phyloP scores from a whole-genome alignment of 2,797 vertebrate genomes.

The Pangasius djambal region DNA sequence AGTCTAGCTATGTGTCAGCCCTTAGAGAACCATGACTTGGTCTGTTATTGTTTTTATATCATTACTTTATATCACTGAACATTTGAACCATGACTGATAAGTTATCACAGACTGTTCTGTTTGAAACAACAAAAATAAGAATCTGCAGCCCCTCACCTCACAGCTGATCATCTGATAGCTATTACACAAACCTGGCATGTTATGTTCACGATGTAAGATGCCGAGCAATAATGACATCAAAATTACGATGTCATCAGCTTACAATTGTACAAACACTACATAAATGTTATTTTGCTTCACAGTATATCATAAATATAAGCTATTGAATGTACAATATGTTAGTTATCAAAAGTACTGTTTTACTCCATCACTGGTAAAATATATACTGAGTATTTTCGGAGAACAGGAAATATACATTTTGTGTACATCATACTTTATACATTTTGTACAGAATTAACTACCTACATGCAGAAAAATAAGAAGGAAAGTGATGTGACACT shows the following conservation, averaged over 20 bases:
- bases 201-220: not conserved
- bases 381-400: constrained; percentile 35
- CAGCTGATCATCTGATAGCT: constrained; percentile 12
- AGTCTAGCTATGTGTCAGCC: constrained; percentile 43
- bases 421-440: constrained; percentile 42
- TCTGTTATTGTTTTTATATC: constrained; percentile 26
- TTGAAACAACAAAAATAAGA: constrained; percentile 10
- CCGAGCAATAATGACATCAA: constrained; percentile 16
- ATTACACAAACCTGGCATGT: constrained; percentile 21
- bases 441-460: constrained; percentile 47
- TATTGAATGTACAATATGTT: constrained; percentile 44
- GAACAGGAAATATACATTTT: constrained; percentile 40
- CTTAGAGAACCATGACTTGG: constrained; percentile 45
- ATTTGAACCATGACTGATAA: constrained; percentile 25
- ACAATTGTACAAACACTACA: constrained; percentile 36
- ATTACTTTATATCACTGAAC: constrained; percentile 27
- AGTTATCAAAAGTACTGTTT: constrained; percentile 46
- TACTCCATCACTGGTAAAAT: constrained; percentile 48
- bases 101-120: constrained; percentile 9
- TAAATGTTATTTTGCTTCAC: constrained; percentile 43
- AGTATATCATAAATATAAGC: constrained; percentile 49
- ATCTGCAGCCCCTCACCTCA: not conserved
- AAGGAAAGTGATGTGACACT: constrained; percentile 31
- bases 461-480: constrained; percentile 40
- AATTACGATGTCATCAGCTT: constrained; percentile 11